Evolutionary conservation across 2,888 invertebrate genomes (phyloP).

Genomic region (Ceraclea dissimilis): DNA sequence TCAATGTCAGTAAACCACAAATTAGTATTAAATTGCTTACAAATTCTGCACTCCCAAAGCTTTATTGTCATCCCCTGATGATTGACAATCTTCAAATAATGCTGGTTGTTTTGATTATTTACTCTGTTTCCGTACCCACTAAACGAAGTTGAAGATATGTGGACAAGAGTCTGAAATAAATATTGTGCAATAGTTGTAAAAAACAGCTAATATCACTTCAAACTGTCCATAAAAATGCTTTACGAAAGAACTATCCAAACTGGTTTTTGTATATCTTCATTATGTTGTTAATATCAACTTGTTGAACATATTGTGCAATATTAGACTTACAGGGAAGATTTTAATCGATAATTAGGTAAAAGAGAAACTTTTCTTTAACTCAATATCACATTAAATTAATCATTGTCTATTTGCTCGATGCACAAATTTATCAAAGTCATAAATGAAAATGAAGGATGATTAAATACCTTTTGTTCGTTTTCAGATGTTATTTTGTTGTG

Average conservation of each 20-base stretch:
- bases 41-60: slow-evolving; percentile 69
- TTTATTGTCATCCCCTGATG: slow-evolving; percentile 60
- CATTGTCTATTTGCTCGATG: not conserved
- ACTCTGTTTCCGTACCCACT: not conserved
- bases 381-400: not conserved
- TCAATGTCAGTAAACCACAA: not conserved
- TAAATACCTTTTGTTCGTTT: not conserved
- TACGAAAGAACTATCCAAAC: too few relatives aligned
- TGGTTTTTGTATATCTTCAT: too few relatives aligned
- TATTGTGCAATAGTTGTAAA: too few relatives aligned
- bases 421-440: not conserved
- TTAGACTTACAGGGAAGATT: not conserved
- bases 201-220: too few relatives aligned
- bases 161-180: not conserved
- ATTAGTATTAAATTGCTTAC: slow-evolving; percentile 42
- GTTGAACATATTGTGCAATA: too few relatives aligned
- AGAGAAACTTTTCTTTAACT: not conserved
- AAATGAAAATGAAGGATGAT: not conserved
- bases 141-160: not conserved
- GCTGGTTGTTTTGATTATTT: slow-evolving; percentile 44
- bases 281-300: too few relatives aligned
- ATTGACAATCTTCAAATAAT: slow-evolving; percentile 60
- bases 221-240: too few relatives aligned
- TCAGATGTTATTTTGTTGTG: not conserved
- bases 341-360: not conserved